Base-by-base conservation (phyloP, 2,797 vertebrate species). In the Decapterus maruadsi region DNA sequence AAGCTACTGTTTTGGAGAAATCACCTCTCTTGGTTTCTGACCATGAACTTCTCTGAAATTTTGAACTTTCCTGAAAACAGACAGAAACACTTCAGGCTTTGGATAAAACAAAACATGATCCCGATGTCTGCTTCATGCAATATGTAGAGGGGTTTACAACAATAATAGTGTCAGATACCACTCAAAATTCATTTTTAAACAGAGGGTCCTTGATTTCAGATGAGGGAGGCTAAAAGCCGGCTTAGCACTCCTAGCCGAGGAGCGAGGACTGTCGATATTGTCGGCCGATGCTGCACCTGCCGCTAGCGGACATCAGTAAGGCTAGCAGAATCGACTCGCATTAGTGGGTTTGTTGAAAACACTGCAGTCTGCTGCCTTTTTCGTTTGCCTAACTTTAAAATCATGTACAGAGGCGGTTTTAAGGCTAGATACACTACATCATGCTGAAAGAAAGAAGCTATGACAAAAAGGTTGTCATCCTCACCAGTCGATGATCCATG, bases 1-100 rank as follows among this genome's bases (percentile, higher is more conserved):
- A 59, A 76, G 81, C 72, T 46, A 9, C 50, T 40, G 57, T 68
- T 75, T 78, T 38, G 43, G 14, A 67, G 22, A 46, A 58, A 69
- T 57, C 19, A 29, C 45, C 60, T 55, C 60, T 61, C 14, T 68
- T 59, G 43, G 54, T 48, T 75, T 53, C 4, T 0, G 13, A 42
- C 40, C 76, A 46, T 75, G 66, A 72, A 62, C 36, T 48, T 55
- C 42, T 4, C 71, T 11, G 7, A 54, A 40, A 40, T 53, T 53
- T 63, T 63, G 42, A 79, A 76, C 60, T 64, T n/a, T 0, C n/a
- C 48, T 13, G 46, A 40, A 69, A 67, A 61, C 34, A 36, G 34
- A 43, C 0, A 1, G 55, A 59, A 43, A 20, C 19, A 40, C 13
- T 16, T 43, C 20, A 17, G 59, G 42, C n/a, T 57, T 17, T 26